phyloP scores from a whole-genome alignment of 2,888 invertebrate genomes.

The Antitype chi region DNA sequence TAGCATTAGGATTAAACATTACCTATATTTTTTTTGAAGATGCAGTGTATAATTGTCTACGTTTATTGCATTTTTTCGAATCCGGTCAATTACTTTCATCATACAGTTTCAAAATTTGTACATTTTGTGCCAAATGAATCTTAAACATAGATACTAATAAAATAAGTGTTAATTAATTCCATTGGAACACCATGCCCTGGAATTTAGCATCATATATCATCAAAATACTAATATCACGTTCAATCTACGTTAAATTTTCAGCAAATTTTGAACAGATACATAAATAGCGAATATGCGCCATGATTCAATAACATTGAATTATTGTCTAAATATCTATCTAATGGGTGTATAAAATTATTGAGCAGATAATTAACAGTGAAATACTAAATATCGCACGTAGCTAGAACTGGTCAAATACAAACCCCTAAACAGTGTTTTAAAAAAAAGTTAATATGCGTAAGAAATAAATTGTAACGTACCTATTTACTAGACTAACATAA shows the following conservation, averaged over 20 bases:
- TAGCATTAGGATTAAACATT: not conserved
- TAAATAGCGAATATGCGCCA: not conserved
- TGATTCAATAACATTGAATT: not conserved
- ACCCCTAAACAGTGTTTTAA: not conserved
- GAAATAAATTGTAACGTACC: not conserved
- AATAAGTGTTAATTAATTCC: not conserved
- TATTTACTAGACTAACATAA: not conserved
- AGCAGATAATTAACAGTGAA: not conserved
- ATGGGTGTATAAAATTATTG: not conserved
- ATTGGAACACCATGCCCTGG: not conserved
- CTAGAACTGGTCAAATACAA: not conserved
- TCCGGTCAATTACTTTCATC: not conserved
- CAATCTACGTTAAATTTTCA: not conserved
- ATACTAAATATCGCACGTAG: not conserved
- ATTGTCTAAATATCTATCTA: not conserved
- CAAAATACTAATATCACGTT: not conserved
- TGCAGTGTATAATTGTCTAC: no score
- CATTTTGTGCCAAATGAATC: not conserved
- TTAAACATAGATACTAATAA: not conserved
- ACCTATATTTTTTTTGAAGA: not conserved
- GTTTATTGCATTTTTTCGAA: not conserved
- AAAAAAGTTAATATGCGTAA: not conserved
- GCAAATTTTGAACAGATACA: not conserved
- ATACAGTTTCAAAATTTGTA: not conserved
- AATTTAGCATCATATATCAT: not conserved